Percentiles rank a stretch among this genome's conserved stretches.
Conservation (phyloP, 2,113 vertebrate genomes). For the Andinoacara biseriatus region DNA sequence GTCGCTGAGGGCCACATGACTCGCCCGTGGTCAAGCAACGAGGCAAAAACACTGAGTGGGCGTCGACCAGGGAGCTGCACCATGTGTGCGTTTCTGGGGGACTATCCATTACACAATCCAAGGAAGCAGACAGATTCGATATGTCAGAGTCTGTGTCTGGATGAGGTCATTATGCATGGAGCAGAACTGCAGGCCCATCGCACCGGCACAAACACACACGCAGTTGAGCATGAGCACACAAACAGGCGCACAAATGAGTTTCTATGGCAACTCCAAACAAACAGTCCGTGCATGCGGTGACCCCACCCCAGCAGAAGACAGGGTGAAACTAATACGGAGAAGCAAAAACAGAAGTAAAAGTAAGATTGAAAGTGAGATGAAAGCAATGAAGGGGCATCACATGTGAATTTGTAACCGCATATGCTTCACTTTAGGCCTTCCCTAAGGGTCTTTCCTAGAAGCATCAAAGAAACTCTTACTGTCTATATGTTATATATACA, state of each 20-base stretch:
- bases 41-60: constrained; percentile 36
- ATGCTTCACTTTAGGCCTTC: constrained; percentile 37
- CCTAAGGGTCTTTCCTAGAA: not conserved
- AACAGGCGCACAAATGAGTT: constrained; percentile 49
- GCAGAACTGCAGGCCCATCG: constrained; percentile 58
- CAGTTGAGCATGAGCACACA: constrained; percentile 23
- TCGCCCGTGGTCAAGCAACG: constrained; percentile 18
- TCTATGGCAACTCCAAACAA: constrained; percentile 77
- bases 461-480: not conserved
- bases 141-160: constrained; percentile 57
- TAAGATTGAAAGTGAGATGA: constrained; percentile 13
- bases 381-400: not conserved
- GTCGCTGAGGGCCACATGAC: constrained; percentile 20
- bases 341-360: constrained; percentile 33
- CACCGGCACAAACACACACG: constrained; percentile 7
- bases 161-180: constrained; percentile 72
- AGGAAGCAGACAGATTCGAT: constrained; percentile 62
- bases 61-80: constrained; percentile 19
- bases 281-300: constrained; percentile 59
- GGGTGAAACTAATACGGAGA: constrained; percentile 18
- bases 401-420: constrained; percentile 17
- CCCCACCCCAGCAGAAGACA: constrained; percentile 60
- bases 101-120: constrained; percentile 66
- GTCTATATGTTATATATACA: not conserved
- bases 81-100: not conserved